Conservation (phyloP, 2,113 vertebrate species). For the Cyprinodon tularosa region DNA sequence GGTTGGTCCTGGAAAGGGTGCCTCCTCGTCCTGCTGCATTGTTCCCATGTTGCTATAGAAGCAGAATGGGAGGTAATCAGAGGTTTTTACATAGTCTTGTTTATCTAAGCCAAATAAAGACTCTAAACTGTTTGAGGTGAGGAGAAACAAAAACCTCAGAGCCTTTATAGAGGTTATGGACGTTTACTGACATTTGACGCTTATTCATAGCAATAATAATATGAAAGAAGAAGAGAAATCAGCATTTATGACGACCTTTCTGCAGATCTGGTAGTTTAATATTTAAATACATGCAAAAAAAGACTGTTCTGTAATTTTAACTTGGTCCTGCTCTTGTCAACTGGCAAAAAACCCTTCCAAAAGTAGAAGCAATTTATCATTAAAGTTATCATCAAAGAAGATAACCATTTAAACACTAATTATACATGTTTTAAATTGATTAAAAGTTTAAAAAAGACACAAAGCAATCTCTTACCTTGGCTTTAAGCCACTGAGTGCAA, state of each 20-base stretch:
- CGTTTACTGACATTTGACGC: neutral
- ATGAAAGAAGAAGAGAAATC: neutral
- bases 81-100: conserved; percentile 1
- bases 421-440: neutral
- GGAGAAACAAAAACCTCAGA: neutral
- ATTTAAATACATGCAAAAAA: neutral
- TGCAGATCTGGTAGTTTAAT: neutral
- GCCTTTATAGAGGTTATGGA: neutral
- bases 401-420: neutral
- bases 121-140: neutral
- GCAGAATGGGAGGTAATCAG: conserved; percentile 18
- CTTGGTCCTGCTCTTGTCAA: too few relatives aligned
- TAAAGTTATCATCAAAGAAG: too few relatives aligned
- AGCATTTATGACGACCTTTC: neutral
- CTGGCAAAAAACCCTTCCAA: too few relatives aligned
- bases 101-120: neutral
- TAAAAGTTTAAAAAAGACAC: conserved; percentile 51
- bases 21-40: conserved; percentile 89
- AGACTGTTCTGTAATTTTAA: neutral
- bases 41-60: conserved; percentile 90
- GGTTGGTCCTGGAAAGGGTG: conserved; percentile 95
- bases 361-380: too few relatives aligned
- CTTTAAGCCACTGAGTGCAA: conserved; percentile 95
- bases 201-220: neutral
- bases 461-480: conserved; percentile 92